Evolutionary conservation across 2,888 invertebrate genomes (phyloP), one percentile per base, ranked within the genome.

Genomic region (Macroteleia sp.): DNA sequence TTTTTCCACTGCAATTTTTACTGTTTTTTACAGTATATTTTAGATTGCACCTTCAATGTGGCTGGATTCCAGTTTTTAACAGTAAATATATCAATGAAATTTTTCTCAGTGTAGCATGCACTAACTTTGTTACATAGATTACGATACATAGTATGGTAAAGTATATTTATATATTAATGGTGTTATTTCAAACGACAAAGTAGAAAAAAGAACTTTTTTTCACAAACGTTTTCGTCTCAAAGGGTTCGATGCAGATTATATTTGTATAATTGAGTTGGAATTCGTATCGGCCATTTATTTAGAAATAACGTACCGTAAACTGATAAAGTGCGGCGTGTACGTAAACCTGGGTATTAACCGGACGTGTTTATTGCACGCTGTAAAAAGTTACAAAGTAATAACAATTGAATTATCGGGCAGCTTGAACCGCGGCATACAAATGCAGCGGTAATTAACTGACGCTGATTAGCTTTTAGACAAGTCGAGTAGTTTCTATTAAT

Each of bases 401-500:
- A 61, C 61, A 61, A 61, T 61, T 48, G 61, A 61, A 61, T 61
- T 61, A 61, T 48, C 46, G 61, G 39, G 42, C 42, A 20, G 20
- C 20, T 42, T n/a, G 42, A 14, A 8, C 25, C 20, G 41, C 41
- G 39, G 20, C 20, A 20, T n/a, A n/a, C n/a, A n/a, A n/a, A n/a
- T n/a, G 42, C 57, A 10, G n/a, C 42, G 34, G 36, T 39, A 48
- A 61, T 61, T 61, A 61, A 61, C 48, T 48, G 36, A 1, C 48
- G 39, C 46, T 56, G 66, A 56, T 67, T 67, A 56, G 66, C 36
- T 36, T 25, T 28, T 56, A 36, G 66, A 56, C 56, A 22, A 46
- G 19, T 30, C 56, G 56, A 46, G 30, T 42, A 17, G 56, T 67
- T 67, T 67, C 66, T 62, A 62, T 62, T 62, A 62, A 62, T 62